A percentile compares a stretch with the other conserved stretches of the same genome.
These are phyloP conservation scores for Catharus ustulatus DNA, from an alignment of 2,797 vertebrate genomes.

Conservation along the genomic window DNA sequence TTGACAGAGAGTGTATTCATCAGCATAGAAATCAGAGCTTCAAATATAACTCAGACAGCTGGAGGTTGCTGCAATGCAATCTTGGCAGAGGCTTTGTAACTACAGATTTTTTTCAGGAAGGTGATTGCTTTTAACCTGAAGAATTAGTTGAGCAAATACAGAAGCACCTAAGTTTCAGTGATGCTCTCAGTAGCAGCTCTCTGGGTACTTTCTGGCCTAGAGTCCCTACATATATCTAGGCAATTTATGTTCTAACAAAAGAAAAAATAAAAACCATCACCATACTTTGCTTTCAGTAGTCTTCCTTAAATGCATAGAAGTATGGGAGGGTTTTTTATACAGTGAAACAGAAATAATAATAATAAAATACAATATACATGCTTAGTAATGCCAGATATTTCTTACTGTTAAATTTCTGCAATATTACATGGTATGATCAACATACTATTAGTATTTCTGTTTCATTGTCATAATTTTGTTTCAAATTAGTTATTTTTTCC, in stretches of 20 bases:
- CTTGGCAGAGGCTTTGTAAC: not conserved
- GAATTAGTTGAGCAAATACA: not conserved
- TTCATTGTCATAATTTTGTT: not conserved
- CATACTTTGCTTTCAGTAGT: not conserved
- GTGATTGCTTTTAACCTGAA: not conserved
- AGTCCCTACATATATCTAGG: not conserved
- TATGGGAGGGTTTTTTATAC: not conserved
- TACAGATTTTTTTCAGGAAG: not conserved
- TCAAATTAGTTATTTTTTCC: not conserved
- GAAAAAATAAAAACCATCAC: rapidly evolving
- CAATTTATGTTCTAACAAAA: not conserved
- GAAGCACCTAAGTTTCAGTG: not conserved
- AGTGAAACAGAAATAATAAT: not conserved
- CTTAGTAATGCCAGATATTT: not conserved
- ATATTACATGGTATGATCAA: not conserved
- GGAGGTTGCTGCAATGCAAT: not conserved
- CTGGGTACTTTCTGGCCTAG: not conserved
- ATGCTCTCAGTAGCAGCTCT: not conserved
- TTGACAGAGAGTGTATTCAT: not conserved
- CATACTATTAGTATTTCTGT: not conserved
- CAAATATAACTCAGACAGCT: not conserved
- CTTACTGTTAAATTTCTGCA: not conserved
- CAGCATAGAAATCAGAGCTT: not conserved
- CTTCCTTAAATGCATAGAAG: not conserved
- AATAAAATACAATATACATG: not conserved